Evolutionary conservation across 2,113 vertebrate genomes (phyloP).

Genomic region (Zosterops hypoxanthus): DNA sequence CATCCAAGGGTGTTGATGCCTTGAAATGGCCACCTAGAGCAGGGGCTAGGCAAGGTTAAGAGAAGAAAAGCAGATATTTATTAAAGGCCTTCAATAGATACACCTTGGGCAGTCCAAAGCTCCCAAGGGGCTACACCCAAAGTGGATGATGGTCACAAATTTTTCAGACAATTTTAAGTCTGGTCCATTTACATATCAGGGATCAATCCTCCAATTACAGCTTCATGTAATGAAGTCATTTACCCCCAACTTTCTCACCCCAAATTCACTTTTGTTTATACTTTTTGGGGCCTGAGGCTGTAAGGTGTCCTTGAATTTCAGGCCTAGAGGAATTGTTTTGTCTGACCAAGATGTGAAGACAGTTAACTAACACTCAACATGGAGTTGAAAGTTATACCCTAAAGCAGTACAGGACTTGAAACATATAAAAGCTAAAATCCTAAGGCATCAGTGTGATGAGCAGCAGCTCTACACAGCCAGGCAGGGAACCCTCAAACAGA

Average conservation of each 20-base stretch:
- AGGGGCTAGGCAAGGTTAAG: background rate
- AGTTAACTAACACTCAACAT: too few species aligned
- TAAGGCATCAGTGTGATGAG: background rate
- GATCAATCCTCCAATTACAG: background rate
- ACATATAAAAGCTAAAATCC: background rate
- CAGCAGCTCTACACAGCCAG: background rate
- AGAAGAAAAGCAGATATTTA: background rate
- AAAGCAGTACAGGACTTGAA: background rate
- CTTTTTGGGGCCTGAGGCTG: background rate
- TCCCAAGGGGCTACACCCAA: fast-evolving
- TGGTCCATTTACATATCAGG: background rate
- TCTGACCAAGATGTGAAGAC: background rate
- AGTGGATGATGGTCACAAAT: fast-evolving
- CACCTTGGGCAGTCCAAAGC: background rate
- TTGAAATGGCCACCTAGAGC: too few species aligned
- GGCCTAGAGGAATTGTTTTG: background rate
- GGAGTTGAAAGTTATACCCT: background rate
- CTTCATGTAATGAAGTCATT: background rate
- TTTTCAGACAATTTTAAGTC: background rate
- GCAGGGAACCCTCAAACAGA: background rate
- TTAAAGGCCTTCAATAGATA: fast-evolving
- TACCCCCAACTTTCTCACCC: background rate
- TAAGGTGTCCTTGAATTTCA: background rate
- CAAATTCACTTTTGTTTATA: background rate
- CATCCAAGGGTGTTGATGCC: background rate